Conservation (phyloP, 2,797 vertebrate genomes). For the Trematomus bernacchii region DNA sequence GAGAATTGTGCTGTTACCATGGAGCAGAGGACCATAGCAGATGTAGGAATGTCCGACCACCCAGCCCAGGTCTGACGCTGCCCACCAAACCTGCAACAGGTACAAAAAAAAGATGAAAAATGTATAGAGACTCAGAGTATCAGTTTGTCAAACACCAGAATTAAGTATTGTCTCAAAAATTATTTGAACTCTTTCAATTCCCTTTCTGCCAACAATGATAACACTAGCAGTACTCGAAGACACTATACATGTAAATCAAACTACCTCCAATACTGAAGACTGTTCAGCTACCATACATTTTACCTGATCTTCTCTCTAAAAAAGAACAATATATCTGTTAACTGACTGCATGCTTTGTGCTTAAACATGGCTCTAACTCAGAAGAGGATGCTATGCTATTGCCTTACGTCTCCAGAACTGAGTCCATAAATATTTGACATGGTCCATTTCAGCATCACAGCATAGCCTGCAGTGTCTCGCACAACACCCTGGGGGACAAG, state of each 20-base stretch:
- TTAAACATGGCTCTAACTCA: slow-evolving; percentile 16
- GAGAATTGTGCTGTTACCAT: slow-evolving; percentile 94
- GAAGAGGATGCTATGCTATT: slow-evolving; percentile 27
- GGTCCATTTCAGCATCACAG: slow-evolving; percentile 97
- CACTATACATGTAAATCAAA: slow-evolving; percentile 20
- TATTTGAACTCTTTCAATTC: no score
- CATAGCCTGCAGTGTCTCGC: slow-evolving; percentile 93
- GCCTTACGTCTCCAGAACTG: slow-evolving; percentile 92
- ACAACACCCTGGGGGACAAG: slow-evolving; percentile 89
- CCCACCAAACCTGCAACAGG: slow-evolving; percentile 95
- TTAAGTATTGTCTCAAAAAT: no score
- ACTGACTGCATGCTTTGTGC: slow-evolving; percentile 25
- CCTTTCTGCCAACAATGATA: no score
- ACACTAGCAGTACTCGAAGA: neutral
- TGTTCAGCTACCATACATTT: neutral
- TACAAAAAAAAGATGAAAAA: neutral
- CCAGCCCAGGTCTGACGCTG: slow-evolving; percentile 98
- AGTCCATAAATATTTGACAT: slow-evolving; percentile 97
- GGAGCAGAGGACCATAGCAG: slow-evolving; percentile 95
- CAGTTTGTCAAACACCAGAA: neutral
- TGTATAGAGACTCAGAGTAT: neutral
- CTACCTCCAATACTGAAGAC: neutral
- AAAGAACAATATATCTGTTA: slow-evolving; percentile 9
- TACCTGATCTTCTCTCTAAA: slow-evolving; percentile 27
- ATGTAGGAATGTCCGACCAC: slow-evolving; percentile 99